phyloP scores from a whole-genome alignment of 2,888 invertebrate genomes.

The Leucozona laternaria region DNA sequence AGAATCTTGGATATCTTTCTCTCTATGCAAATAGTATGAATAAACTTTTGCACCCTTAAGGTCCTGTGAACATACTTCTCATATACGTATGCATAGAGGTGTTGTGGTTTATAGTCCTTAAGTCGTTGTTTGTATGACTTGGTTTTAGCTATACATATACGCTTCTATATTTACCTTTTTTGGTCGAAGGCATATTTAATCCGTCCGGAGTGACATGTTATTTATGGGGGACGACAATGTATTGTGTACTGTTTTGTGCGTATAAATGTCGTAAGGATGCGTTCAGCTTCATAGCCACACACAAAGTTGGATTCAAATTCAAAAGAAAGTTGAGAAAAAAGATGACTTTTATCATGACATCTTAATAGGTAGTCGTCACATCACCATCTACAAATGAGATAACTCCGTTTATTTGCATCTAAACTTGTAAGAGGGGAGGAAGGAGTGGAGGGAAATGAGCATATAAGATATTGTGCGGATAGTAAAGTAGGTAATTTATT shows the following conservation, averaged over 20 bases:
- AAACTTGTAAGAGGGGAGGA: neutral
- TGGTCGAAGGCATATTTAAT: slow-evolving; percentile 61
- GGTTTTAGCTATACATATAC: neutral
- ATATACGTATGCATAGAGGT: neutral
- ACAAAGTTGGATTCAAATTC: slow-evolving; percentile 53
- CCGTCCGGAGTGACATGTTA: slow-evolving; percentile 59
- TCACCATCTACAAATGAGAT: slow-evolving; percentile 74
- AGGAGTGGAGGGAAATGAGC: slow-evolving; percentile 7
- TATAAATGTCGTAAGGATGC: slow-evolving; percentile 66
- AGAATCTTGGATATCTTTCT: slow-evolving; percentile 27
- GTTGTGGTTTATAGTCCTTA: neutral
- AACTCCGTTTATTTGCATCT: slow-evolving; percentile 63
- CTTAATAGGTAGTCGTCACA: slow-evolving; percentile 74
- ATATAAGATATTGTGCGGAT: slow-evolving; percentile 21
- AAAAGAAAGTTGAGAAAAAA: slow-evolving; percentile 15
- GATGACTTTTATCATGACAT: slow-evolving; percentile 64
- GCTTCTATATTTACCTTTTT: slow-evolving; percentile 59
- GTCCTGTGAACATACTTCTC: neutral
- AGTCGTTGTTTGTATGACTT: slow-evolving; percentile 24
- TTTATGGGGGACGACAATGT: slow-evolving; percentile 40
- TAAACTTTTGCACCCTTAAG: slow-evolving; percentile 36
- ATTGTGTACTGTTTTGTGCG: slow-evolving; percentile 36
- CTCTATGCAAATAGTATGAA: slow-evolving; percentile 36
- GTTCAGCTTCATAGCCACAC: slow-evolving; percentile 10
- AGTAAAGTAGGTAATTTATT: slow-evolving; percentile 48